Base-by-base conservation (phyloP, 2,888 invertebrate species). In the Chymomyza fuscimana region DNA sequence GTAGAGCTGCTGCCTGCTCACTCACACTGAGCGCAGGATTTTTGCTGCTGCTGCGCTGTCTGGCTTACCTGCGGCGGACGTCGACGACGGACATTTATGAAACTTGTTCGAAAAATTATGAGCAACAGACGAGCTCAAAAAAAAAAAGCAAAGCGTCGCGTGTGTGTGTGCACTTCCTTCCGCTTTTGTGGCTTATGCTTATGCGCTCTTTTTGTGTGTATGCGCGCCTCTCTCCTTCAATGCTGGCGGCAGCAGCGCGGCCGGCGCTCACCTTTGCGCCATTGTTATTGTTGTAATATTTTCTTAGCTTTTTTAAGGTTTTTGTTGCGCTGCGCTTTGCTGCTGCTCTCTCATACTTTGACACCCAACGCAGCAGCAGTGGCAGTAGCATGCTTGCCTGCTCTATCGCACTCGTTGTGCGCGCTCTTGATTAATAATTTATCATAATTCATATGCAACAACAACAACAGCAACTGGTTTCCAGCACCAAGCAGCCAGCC, bases 371-470 rank as follows among this genome's bases (percentile, higher is more conserved):
- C 36, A 7, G 7, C 69, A 65, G 77, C 51, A 19, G 19, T 19
- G 19, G 19, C 19, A 19, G 19, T 2, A 59, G 56, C 70, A 56
- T 70, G 16, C 61, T n/a, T 61, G 25, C 76, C 52, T 50, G 61
- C 25, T 25, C 60, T 32, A 25, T 56, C 56, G 59, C 73, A 60
- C 22, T 73, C 72, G 70, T 81, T 54, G 5, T 58, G 58, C 58
- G 67, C 72, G 63, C 73, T 73, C 67, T 65, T 70, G 77, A 81
- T 90, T 90, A 89, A 89, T 90, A 90, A 90, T 89, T 88, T 79
- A 88, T 90, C 90, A 90, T 90, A 90, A 90, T 91, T 90, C 90
- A 90, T 90, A 86, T 80, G 81, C 74, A 72, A 63, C 73, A 66
- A 72, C 70, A 59, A 78, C 87, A 56, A n/a, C 69, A 59, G 80